Conservation (phyloP, 1,140 invertebrate genomes). For the Lamellibrachia luymesi region DNA sequence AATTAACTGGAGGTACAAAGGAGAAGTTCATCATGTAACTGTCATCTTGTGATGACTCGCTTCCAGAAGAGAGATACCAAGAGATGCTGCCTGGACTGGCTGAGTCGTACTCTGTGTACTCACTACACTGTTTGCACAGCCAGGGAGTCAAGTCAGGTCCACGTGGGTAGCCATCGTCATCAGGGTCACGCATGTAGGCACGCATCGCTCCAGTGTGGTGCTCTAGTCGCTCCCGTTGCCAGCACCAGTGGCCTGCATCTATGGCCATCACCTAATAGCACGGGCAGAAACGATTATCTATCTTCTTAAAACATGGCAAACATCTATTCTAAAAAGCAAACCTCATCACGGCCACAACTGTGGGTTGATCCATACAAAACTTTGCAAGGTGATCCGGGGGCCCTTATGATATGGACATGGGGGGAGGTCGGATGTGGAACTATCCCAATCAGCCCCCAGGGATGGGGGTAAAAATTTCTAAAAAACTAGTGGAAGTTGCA, state of each 20-base stretch:
- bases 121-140: constrained; percentile 15
- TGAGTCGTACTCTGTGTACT: constrained; percentile 8
- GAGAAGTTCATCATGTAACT: neutral
- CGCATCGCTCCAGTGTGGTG: constrained; percentile 54
- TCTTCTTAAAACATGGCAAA: no score
- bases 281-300: neutral
- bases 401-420: no score
- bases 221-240: constrained; percentile 47
- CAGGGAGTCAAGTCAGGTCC: constrained; percentile 29
- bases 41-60: constrained; percentile 12
- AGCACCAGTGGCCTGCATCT: constrained; percentile 42
- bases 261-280: constrained; percentile 52
- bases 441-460: no score
- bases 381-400: no score
- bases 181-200: constrained; percentile 44
- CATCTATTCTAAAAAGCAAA: no score
- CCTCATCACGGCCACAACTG: no score
- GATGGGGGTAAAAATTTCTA: no score
- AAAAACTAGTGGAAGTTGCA: no score
- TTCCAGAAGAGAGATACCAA: constrained; percentile 19
- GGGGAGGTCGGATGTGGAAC: no score
- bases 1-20: neutral
- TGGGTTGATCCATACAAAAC: no score
- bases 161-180: constrained; percentile 41
- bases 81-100: constrained; percentile 4